Conservation (phyloP, 1,140 invertebrate species). For the Medauroidea extradentata region DNA sequence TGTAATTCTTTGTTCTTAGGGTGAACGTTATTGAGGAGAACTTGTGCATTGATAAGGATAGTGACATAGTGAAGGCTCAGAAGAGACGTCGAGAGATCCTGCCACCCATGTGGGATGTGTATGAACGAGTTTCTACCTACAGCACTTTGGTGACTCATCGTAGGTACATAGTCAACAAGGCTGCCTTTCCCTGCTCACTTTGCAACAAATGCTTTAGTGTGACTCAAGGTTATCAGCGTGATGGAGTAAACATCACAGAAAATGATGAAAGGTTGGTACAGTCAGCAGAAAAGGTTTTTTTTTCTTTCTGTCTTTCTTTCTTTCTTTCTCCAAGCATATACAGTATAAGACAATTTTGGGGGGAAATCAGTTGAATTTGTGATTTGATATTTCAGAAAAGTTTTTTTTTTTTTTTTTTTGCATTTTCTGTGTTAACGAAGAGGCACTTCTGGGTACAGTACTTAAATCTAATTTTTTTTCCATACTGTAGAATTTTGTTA, state of each 20-base stretch:
- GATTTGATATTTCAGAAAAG: too few species aligned
- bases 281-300: too few species aligned
- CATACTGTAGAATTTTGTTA: too few species aligned
- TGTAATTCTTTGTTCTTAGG: not conserved
- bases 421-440: too few species aligned
- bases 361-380: too few species aligned
- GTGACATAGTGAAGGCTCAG: conserved; percentile 27
- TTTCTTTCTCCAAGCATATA: too few species aligned
- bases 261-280: not conserved
- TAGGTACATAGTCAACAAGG: conserved; percentile 28
- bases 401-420: too few species aligned
- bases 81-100: conserved; percentile 25
- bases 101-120: conserved; percentile 35
- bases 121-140: conserved; percentile 23
- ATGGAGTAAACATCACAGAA: conserved; percentile 17
- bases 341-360: too few species aligned
- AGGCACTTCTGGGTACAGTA: too few species aligned
- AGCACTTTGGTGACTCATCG: conserved; percentile 1
- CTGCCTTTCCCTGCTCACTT: conserved; percentile 31
- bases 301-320: too few species aligned
- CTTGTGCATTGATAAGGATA: conserved; percentile 15
- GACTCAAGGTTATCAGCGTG: conserved; percentile 26
- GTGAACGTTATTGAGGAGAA: not conserved
- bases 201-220: conserved; percentile 31
- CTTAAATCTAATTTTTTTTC: too few species aligned